Conservation (phyloP, 2,797 vertebrate species). For the Sebastes cheni region DNA sequence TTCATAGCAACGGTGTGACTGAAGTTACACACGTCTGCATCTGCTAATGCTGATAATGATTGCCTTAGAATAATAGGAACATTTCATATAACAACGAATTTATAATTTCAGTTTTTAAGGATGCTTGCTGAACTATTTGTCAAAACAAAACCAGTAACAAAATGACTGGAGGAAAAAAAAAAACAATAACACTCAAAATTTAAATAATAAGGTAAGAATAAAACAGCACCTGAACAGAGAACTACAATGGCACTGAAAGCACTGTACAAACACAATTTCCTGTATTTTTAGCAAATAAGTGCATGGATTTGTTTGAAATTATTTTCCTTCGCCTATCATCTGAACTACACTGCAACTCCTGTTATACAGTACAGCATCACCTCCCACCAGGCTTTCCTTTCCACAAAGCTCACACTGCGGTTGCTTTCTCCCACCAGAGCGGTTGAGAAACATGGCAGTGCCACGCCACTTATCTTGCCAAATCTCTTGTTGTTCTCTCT, state of each 20-base stretch:
- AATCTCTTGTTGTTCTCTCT: constrained; percentile 21
- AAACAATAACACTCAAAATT: constrained; percentile 40
- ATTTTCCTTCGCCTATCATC: constrained; percentile 27
- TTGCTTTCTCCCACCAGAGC: constrained; percentile 18
- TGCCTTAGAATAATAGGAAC: constrained; percentile 21
- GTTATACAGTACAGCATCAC: constrained; percentile 45
- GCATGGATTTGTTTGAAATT: constrained; percentile 70
- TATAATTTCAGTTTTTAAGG: constrained; percentile 26
- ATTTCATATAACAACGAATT: constrained; percentile 9
- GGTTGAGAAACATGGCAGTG: constrained; percentile 19
- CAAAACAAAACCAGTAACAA: constrained; percentile 54
- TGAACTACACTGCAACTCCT: constrained; percentile 43
- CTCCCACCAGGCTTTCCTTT: constrained; percentile 17
- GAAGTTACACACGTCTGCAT: not conserved
- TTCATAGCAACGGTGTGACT: not conserved
- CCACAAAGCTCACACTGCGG: constrained; percentile 11
- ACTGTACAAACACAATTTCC: constrained; percentile 67
- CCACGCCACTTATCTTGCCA: constrained; percentile 18
- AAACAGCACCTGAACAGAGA: constrained; percentile 69
- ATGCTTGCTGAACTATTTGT: constrained; percentile 36
- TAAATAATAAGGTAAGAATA: constrained; percentile 71
- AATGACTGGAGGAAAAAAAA: not conserved
- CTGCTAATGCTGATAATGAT: constrained; percentile 22
- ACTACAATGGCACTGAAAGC: constrained; percentile 52
- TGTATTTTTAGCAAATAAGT: constrained; percentile 75